A percentile compares a stretch with the other conserved stretches of the same genome.
phyloP scores from a whole-genome alignment of 2,888 invertebrate species.

The Apamea crenata region DNA sequence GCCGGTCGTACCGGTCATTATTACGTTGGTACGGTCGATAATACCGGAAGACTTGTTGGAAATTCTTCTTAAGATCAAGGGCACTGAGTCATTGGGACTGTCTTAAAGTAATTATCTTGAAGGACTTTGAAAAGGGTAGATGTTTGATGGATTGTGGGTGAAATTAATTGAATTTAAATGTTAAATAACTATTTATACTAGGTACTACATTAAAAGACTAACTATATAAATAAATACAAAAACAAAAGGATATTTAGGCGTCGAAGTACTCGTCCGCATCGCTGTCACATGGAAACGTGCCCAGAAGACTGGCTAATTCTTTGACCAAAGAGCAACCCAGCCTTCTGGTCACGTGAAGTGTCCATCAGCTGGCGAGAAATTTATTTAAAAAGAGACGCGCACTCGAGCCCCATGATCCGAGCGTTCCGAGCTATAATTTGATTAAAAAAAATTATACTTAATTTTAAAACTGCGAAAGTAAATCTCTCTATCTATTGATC shows the following conservation, averaged over 20 bases:
- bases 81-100: slow-evolving; percentile 38
- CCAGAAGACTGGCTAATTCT: no score
- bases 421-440: neutral
- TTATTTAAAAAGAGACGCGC: no score
- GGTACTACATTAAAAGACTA: no score
- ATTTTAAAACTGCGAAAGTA: neutral
- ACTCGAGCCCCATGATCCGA: no score
- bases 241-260: no score
- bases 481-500: neutral
- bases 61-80: slow-evolving; percentile 42
- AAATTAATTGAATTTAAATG: neutral
- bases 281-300: no score
- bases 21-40: neutral
- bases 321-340: no score
- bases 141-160: neutral
- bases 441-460: neutral
- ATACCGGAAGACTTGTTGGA: slow-evolving; percentile 40
- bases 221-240: no score
- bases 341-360: no score
- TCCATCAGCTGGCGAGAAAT: no score
- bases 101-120: neutral
- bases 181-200: neutral
- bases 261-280: no score
- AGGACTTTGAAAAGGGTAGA: slow-evolving; percentile 17
- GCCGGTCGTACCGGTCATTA: slow-evolving; percentile 30